Conservation (phyloP, 2,113 vertebrate species). For the Sylvietta virens region DNA sequence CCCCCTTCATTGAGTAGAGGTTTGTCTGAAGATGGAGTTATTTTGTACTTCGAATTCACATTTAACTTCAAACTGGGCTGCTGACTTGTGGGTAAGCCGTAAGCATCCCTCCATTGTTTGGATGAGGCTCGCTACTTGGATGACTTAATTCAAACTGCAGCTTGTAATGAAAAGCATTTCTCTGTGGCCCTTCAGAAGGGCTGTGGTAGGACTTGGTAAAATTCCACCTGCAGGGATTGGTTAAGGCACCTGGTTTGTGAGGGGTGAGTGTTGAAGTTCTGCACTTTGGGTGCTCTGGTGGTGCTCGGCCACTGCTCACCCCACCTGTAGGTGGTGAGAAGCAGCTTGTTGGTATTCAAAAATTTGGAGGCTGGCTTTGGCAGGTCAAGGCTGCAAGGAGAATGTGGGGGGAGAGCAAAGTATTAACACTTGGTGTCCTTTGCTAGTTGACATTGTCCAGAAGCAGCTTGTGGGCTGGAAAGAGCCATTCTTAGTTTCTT, state of each 20-base stretch:
- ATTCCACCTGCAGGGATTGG: accelerated
- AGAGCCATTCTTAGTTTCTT: neutral
- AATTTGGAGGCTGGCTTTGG: neutral
- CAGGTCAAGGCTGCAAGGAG: neutral
- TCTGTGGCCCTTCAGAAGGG: neutral
- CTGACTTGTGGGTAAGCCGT: neutral
- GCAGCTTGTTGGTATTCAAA: neutral
- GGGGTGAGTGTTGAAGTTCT: neutral
- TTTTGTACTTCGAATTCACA: neutral
- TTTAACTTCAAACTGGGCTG: neutral
- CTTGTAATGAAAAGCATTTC: constrained; percentile 22
- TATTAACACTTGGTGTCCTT: neutral
- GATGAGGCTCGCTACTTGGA: neutral
- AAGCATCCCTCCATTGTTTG: constrained; percentile 9
- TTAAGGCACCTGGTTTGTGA: neutral
- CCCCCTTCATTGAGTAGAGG: neutral
- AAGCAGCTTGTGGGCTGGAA: neutral
- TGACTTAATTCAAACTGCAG: neutral
- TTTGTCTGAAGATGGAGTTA: neutral
- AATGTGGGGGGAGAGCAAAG: neutral
- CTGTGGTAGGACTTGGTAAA: neutral
- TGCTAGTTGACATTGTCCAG: neutral
- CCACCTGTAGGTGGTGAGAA: neutral
- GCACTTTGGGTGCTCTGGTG: neutral
- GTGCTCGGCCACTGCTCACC: neutral